Evolutionary conservation across 2,797 vertebrate genomes (phyloP), one percentile per base, ranked within the genome.

Genomic region (Lophius americanus): DNA sequence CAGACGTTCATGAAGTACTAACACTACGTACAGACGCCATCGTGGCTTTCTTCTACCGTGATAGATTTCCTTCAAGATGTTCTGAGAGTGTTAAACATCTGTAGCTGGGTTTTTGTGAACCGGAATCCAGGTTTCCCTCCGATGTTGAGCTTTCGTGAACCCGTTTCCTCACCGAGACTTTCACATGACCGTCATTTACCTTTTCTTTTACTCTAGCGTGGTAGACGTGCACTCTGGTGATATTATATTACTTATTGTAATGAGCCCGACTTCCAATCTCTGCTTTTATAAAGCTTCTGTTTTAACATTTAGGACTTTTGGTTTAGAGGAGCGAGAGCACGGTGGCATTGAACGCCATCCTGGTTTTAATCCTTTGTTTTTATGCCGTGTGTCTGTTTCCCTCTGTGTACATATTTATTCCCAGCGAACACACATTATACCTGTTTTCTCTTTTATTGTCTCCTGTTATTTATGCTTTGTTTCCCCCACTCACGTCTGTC

Each of bases 221-320:
- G 36, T 82, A 76, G 55, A 42, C 7, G 70, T 68, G 49, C 61
- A 72, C 64, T 75, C 33, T 65, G 57, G 46, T 55, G 32, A 56
- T 65, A 33, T 61, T 38, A 47, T 68, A 73, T 64, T 82, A 65
- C 72, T 75, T 85, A 83, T 85, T 85, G n/a, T 70, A 73, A 85
- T 86, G 61, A 73, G 85, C 78, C 75, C 70, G 65, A 78, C 56
- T 51, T 81, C 51, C 79, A 75, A 14, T 64, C 71, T 63, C 88
- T 87, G 92, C 91, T 93, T 94, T 94, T 92, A 92, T 94, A 92
- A 94, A 93, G 91, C 91, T 92, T 85, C 67, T 79, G 23, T 75
- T 86, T 79, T 64, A 70, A 73, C 55, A 11, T 75, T 56, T 62
- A 48, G 54, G 48, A 78, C 51, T 71, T 59, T 67, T 10, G 35